Base-by-base conservation (phyloP, 2,797 vertebrate genomes). In the Champsocephalus esox region DNA sequence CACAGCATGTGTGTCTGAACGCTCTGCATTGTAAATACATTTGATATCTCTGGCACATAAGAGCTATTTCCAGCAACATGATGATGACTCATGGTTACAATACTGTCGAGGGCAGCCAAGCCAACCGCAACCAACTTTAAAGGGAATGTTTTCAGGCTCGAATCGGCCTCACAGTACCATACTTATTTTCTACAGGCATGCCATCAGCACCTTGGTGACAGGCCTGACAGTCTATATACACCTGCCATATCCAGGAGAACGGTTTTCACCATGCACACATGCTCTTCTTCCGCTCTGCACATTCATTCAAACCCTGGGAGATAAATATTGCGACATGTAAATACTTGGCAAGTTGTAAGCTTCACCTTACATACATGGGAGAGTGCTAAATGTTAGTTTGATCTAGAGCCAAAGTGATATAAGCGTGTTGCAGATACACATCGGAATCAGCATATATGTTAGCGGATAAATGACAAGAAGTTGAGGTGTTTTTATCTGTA, bases 71-170 rank as follows among this genome's bases (percentile, higher is more conserved):
- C 24, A 66, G 80, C 63, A 61, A 81, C 66, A 76, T 43, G 34
- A 46, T 38, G 54, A 86, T 79, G 79, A 89, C 57, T 90, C 83
- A 88, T 58, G 61, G 62, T 73, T 77, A 73, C 28, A 56, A 45
- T 71, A 19, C 54, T 41, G 65, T 50, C 41, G 63, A 73, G 51
- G n/a, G 44, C 46, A 68, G 58, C 51, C 17, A 19, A 67, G 63
- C n/a, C 6, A 1, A 43, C 50, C 79, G 43, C 70, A 74, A 28
- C 49, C 0, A 60, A 58, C 77, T 63, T 80, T 21, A 70, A 62
- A 69, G 56, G 32, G 66, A 79, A 55, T 34, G 57, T 66, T 80
- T 83, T 73, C 34, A 59, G 82, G 59, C 44, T 74, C 46, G 34
- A 51, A 46, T 75, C 65, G 48, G 63, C 45, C 63, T 66, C 16